A percentile compares a stretch with the other conserved stretches of the same genome.
These are phyloP conservation scores for Corythornis leucogaster DNA, from an alignment of 2,797 vertebrate genomes.

Conservation along the genomic window DNA sequence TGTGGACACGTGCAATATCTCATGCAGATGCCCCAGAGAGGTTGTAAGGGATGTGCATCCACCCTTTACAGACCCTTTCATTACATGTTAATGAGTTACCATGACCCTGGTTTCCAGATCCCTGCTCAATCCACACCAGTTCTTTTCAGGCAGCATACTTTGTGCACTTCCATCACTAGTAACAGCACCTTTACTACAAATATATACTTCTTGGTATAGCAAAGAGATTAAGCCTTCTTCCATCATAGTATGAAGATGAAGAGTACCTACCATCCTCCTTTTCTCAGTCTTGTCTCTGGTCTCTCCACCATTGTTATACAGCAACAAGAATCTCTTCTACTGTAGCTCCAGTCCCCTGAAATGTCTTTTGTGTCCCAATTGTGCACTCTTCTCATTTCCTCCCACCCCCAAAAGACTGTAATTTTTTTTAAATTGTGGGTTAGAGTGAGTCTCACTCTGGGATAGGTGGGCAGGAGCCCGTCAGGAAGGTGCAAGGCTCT, in stretches of 20 bases:
- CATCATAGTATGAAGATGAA: neutral
- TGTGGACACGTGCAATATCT: neutral
- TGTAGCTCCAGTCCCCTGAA: neutral
- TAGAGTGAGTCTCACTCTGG: neutral
- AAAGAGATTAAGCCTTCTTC: neutral
- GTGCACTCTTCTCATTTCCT: neutral
- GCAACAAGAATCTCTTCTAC: neutral
- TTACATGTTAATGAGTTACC: neutral
- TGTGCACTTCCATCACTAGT: neutral
- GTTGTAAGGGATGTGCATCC: neutral
- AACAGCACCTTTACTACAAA: neutral
- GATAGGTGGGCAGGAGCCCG: neutral
- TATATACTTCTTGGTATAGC: neutral
- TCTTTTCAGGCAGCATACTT: neutral
- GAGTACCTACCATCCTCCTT: neutral
- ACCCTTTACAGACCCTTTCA: neutral
- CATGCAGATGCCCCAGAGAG: fast-evolving
- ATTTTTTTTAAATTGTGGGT: neutral
- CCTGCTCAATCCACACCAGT: neutral
- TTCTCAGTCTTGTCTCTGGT: neutral
- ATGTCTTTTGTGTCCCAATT: neutral
- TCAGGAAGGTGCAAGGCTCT: neutral
- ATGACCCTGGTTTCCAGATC: neutral
- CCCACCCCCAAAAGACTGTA: neutral
- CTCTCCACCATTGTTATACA: neutral